Evolutionary conservation across 1,140 invertebrate species (phyloP).

Genomic region (Agrypnia vestita): DNA sequence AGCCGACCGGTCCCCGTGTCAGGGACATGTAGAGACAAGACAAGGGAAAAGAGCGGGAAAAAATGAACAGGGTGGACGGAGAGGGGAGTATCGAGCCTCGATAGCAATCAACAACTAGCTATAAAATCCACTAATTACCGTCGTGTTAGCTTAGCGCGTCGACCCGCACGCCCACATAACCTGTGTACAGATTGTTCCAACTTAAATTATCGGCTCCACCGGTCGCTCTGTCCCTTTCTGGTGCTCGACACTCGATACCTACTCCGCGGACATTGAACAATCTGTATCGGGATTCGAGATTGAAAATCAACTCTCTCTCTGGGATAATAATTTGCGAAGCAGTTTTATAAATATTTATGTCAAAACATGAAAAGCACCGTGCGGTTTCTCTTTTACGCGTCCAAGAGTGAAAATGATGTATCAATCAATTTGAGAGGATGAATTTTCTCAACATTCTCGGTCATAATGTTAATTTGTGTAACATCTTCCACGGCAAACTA

Average conservation of each 20-base stretch:
- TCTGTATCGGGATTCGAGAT: not conserved
- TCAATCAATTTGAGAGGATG: too few species aligned
- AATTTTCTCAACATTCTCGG: too few species aligned
- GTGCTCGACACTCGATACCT: not conserved
- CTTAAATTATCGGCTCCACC: not conserved
- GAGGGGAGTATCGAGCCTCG: slow-evolving; percentile 30
- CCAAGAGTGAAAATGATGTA: too few species aligned
- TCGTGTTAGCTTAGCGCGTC: slow-evolving; percentile 50
- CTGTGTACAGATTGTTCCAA: slow-evolving; percentile 2
- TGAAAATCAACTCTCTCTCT: not conserved
- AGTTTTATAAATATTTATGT: not conserved
- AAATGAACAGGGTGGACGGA: not conserved
- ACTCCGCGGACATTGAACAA: not conserved
- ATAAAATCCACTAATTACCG: slow-evolving; percentile 61
- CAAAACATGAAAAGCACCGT: too few species aligned
- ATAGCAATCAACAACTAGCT: slow-evolving; percentile 61
- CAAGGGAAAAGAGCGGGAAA: slow-evolving; percentile 20
- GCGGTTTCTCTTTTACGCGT: too few species aligned
- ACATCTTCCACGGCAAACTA: too few species aligned
- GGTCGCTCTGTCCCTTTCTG: slow-evolving; percentile 4
- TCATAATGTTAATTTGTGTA: too few species aligned
- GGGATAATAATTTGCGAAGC: not conserved
- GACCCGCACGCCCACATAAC: slow-evolving; percentile 15
- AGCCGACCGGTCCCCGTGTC: slow-evolving; percentile 19
- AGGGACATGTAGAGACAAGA: slow-evolving; percentile 9